These are phyloP conservation scores for Oncorhynchus gorbuscha DNA, from an alignment of 2,113 vertebrate species.

Conservation along the genomic window DNA sequence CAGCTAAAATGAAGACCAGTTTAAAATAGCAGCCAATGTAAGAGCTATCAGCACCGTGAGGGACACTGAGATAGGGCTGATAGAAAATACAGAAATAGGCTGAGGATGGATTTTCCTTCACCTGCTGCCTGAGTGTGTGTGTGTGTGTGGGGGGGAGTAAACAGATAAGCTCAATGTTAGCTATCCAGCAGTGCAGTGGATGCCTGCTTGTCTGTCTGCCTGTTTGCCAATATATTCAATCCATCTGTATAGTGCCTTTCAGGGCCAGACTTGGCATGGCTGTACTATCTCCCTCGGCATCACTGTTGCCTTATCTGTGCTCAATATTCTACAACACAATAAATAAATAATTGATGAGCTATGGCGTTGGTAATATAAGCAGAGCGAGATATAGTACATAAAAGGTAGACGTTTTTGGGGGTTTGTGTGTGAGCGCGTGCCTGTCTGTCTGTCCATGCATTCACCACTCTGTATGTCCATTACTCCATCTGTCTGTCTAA, in stretches of 20 bases:
- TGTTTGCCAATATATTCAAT: conserved; percentile 55
- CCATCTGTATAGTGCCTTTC: conserved; percentile 38
- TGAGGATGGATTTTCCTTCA: conserved; percentile 57
- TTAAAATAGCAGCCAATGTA: no score
- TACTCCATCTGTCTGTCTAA: not conserved
- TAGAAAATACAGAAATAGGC: conserved; percentile 45
- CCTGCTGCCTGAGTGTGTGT: conserved; percentile 44
- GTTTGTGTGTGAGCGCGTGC: not conserved
- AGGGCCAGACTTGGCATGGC: conserved; percentile 26
- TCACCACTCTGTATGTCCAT: no score
- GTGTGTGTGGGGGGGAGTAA: conserved; percentile 7
- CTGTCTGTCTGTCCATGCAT: no score
- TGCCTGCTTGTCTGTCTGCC: conserved; percentile 41
- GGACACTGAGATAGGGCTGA: conserved; percentile 26
- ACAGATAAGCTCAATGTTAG: conserved; percentile 44
- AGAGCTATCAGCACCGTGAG: no score
- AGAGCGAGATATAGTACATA: not conserved
- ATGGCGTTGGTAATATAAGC: not conserved
- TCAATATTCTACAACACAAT: conserved; percentile 15
- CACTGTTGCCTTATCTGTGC: conserved; percentile 36
- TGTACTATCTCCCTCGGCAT: conserved; percentile 32
- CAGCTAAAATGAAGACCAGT: no score
- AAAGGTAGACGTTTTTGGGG: not conserved
- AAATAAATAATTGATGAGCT: not conserved
- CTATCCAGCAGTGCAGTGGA: not conserved